Percentiles rank a stretch among this genome's conserved stretches.
These are phyloP conservation scores for Acipenser ruthenus DNA, from an alignment of 2,797 vertebrate genomes.

Conservation along the genomic window DNA sequence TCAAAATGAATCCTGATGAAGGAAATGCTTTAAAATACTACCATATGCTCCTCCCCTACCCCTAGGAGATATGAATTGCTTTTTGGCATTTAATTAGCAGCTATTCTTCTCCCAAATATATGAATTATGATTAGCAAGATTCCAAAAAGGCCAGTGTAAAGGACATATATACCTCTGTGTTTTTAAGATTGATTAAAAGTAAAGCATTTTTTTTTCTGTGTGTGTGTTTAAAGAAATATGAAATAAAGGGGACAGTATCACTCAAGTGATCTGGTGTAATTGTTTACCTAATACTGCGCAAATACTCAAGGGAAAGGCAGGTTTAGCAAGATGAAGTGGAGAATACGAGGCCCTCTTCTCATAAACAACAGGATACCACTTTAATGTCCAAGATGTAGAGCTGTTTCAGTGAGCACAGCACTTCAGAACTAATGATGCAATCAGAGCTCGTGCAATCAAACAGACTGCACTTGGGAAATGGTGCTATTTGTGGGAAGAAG, in stretches of 20 bases:
- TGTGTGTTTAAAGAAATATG: constrained; percentile 21
- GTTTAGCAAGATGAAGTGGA: constrained; percentile 72
- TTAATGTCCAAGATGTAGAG: constrained; percentile 77
- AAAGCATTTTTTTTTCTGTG: no score
- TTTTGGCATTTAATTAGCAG: constrained; percentile 14
- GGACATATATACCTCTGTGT: not conserved
- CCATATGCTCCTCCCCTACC: constrained; percentile 10
- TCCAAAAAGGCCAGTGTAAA: not conserved
- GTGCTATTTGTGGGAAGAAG: constrained; percentile 60
- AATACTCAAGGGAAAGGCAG: constrained; percentile 64
- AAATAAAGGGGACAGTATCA: constrained; percentile 51
- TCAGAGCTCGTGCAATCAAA: constrained; percentile 78
- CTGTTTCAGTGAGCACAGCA: constrained; percentile 78
- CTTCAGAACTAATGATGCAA: constrained; percentile 83
- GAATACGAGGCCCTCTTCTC: constrained; percentile 66
- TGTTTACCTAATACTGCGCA: constrained; percentile 69
- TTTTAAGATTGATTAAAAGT: not conserved
- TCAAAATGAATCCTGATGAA: not conserved
- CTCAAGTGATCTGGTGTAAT: constrained; percentile 61
- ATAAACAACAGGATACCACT: constrained; percentile 75
- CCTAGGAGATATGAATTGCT: constrained; percentile 10
- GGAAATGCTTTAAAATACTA: constrained; percentile 2
- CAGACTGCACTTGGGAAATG: constrained; percentile 64
- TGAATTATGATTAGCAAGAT: not conserved
- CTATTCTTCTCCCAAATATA: constrained; percentile 11